Conservation (phyloP, 2,888 invertebrate genomes). For the Chydorus sphaericus region DNA sequence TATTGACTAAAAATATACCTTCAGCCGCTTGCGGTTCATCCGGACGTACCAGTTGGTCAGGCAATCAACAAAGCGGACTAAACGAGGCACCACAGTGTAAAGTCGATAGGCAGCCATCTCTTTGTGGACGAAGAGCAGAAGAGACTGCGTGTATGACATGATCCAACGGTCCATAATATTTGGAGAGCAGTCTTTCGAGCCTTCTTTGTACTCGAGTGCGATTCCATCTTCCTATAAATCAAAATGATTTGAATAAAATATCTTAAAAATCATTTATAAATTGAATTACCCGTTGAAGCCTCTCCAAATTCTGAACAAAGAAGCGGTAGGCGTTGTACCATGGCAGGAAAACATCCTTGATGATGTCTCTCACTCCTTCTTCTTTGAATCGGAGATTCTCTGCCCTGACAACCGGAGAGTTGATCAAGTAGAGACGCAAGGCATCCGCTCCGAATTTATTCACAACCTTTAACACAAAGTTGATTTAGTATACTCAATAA, state of each 20-base stretch:
- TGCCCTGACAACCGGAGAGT: slow-evolving; percentile 94
- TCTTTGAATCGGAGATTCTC: slow-evolving; percentile 94
- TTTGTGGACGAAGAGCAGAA: slow-evolving; percentile 68
- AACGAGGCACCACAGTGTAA: slow-evolving; percentile 84
- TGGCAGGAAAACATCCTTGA: slow-evolving; percentile 94
- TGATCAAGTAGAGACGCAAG: slow-evolving; percentile 83
- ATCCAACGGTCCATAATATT: slow-evolving; percentile 98
- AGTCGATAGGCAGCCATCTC: slow-evolving; percentile 92
- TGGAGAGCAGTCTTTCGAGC: slow-evolving; percentile 24
- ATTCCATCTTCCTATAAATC: slow-evolving; percentile 29
- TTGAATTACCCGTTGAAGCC: slow-evolving; percentile 44
- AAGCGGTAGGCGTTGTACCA: slow-evolving; percentile 93
- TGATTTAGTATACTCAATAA: background rate
- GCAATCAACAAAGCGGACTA: slow-evolving; percentile 93
- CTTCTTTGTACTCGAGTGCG: slow-evolving; percentile 29
- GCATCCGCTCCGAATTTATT: slow-evolving; percentile 94
- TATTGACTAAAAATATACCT: slow-evolving; percentile 27
- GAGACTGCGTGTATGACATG: slow-evolving; percentile 84
- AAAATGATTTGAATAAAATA: too few relatives aligned
- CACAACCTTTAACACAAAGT: slow-evolving; percentile 38
- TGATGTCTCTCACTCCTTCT: slow-evolving; percentile 86
- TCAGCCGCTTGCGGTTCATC: slow-evolving; percentile 86
- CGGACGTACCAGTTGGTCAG: slow-evolving; percentile 98
- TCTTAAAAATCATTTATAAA: background rate
- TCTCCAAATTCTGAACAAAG: slow-evolving; percentile 79